These are phyloP conservation scores for Ashinkailepas kermadecensis DNA, from an alignment of 2,888 invertebrate genomes.

Conservation along the genomic window DNA sequence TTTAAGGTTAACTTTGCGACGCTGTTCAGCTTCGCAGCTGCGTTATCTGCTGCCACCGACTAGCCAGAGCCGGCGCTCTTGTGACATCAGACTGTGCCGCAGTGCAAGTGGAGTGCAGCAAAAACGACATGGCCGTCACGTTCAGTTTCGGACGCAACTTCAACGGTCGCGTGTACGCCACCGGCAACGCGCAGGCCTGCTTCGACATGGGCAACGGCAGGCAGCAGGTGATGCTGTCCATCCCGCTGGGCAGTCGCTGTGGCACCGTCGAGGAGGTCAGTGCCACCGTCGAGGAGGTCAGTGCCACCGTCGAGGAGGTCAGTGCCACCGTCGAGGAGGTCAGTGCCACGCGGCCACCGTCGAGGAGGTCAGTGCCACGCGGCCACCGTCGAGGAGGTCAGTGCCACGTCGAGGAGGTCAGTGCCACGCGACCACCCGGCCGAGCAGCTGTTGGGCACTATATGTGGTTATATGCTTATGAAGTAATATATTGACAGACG, in stretches of 20 bases:
- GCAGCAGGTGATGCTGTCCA: slow-evolving; percentile 49
- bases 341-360: too few species aligned
- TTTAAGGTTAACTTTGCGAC: too few species aligned
- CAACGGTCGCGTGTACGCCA: slow-evolving; percentile 68
- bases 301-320: slow-evolving; percentile 45
- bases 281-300: slow-evolving; percentile 41
- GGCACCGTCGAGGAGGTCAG: slow-evolving; percentile 44
- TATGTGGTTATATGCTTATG: too few species aligned
- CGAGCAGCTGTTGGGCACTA: too few species aligned
- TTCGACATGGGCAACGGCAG: slow-evolving; percentile 52
- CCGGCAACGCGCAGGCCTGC: slow-evolving; percentile 64
- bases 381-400: slow-evolving; percentile 44
- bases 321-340: slow-evolving; percentile 45
- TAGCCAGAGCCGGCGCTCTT: too few species aligned
- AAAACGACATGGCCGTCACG: slow-evolving; percentile 58
- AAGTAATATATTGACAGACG: too few species aligned
- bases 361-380: too few species aligned
- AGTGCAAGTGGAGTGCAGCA: slow-evolving; percentile 62
- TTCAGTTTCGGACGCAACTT: slow-evolving; percentile 48
- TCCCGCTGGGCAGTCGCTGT: slow-evolving; percentile 51
- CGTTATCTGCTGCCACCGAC: too few species aligned
- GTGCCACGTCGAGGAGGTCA: slow-evolving; percentile 40
- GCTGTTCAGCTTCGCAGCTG: too few species aligned
- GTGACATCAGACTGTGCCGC: too few species aligned
- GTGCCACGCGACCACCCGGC: too few species aligned